phyloP scores from a whole-genome alignment of 2,797 vertebrate genomes.

The Pygocentrus nattereri region DNA sequence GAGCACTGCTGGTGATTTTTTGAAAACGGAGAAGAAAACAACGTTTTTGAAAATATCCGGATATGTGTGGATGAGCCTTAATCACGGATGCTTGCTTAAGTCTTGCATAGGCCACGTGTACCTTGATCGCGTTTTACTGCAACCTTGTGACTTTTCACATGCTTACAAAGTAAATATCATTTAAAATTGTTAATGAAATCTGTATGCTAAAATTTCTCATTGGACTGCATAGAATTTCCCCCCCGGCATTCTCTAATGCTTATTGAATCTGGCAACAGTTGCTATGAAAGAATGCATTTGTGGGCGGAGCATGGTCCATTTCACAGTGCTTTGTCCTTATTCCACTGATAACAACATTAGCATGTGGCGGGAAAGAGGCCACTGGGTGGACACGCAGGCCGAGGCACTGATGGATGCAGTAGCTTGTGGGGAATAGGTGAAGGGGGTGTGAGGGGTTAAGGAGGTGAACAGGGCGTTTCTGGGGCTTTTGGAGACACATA shows the following conservation, averaged over 20 bases:
- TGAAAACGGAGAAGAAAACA: no score
- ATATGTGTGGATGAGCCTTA: no score
- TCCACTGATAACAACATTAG: neutral
- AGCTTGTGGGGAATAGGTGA: neutral
- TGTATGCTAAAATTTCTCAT: no score
- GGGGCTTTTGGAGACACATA: slow-evolving; percentile 21
- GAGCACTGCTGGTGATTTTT: no score
- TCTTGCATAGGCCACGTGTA: no score
- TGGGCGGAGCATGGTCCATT: neutral
- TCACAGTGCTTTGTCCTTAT: neutral
- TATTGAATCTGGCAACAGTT: neutral
- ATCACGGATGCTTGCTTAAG: no score
- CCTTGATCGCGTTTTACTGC: no score
- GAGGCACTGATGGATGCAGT: neutral
- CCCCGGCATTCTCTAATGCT: neutral
- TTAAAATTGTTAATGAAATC: no score
- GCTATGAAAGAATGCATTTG: neutral
- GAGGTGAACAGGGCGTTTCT: neutral
- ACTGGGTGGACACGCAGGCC: neutral
- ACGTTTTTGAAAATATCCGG: no score
- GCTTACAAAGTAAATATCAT: no score
- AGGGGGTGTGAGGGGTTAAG: neutral
- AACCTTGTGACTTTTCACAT: no score
- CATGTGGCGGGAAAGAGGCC: neutral
- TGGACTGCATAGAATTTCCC: no score